Evolutionary conservation across 2,797 vertebrate species (phyloP).

Genomic region (Ctenochaetus hawaiiensis): DNA sequence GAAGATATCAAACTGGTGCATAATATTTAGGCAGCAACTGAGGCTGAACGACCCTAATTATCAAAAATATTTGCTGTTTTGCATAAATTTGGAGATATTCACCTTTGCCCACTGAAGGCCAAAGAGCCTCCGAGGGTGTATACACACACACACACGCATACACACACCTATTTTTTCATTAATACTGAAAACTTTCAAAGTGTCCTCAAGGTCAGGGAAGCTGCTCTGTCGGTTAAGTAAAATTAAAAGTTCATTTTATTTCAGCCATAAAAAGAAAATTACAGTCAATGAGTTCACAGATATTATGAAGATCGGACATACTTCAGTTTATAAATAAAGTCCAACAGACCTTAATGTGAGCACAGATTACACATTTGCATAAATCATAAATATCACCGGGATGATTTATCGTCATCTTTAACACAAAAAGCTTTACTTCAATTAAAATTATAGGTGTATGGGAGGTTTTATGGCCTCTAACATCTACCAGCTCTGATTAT

Average conservation of each 20-base stretch:
- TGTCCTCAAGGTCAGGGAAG: slow-evolving; percentile 24
- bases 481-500: not conserved
- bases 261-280: slow-evolving; percentile 25
- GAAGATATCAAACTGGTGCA: too few species aligned
- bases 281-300: slow-evolving; percentile 19
- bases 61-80: too few species aligned
- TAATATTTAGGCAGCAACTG: too few species aligned
- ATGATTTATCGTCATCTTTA: slow-evolving; percentile 4
- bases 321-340: not conserved
- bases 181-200: slow-evolving; percentile 5
- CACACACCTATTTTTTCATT: not conserved
- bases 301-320: slow-evolving; percentile 10
- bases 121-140: too few species aligned
- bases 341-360: not conserved
- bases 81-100: too few species aligned
- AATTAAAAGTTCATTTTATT: slow-evolving; percentile 30
- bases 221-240: slow-evolving; percentile 25
- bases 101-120: too few species aligned
- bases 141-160: not conserved
- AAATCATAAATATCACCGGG: slow-evolving; percentile 13
- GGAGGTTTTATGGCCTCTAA: not conserved
- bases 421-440: not conserved
- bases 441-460: not conserved
- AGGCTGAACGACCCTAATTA: too few species aligned
- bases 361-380: slow-evolving; percentile 20